Percentiles rank a stretch among this genome's conserved stretches.
Evolutionary conservation across 2,888 invertebrate species (phyloP).

Genomic region (Malthinus flaveolus): DNA sequence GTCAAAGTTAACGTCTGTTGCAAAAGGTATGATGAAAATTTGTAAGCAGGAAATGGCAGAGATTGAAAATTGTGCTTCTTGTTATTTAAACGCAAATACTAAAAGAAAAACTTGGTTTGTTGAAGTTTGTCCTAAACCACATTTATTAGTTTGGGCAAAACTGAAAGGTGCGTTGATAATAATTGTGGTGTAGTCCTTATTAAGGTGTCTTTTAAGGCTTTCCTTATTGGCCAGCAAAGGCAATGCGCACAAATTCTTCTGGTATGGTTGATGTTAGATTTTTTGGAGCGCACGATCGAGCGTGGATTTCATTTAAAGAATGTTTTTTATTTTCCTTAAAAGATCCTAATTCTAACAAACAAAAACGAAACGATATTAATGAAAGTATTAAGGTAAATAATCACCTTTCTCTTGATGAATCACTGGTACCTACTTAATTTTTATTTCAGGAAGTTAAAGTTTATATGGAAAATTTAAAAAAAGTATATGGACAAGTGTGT

Average conservation of each 20-base stretch:
- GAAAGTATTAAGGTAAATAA: conserved; percentile 61
- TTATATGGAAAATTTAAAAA: conserved; percentile 73
- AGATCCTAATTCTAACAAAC: conserved; percentile 68
- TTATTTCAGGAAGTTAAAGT: conserved; percentile 68
- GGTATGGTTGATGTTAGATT: conserved; percentile 87
- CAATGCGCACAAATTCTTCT: conserved; percentile 68
- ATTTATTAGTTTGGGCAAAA: conserved; percentile 94
- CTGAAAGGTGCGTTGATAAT: conserved; percentile 67
- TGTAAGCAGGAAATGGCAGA: conserved; percentile 89
- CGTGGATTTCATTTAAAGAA: conserved; percentile 85
- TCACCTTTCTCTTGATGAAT: neutral
- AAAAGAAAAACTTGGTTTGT: conserved; percentile 85
- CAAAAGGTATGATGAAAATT: conserved; percentile 79
- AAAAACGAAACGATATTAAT: conserved; percentile 62
- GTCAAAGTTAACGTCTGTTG: conserved; percentile 75
- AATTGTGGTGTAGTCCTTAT: neutral
- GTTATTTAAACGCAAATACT: conserved; percentile 84
- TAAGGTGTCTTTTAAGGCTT: conserved; percentile 62
- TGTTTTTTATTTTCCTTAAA: conserved; percentile 81
- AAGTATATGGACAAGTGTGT: conserved; percentile 71
- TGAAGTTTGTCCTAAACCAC: conserved; percentile 88
- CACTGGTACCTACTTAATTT: neutral
- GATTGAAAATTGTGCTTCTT: conserved; percentile 92
- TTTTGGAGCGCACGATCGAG: conserved; percentile 93
- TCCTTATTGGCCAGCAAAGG: conserved; percentile 97